Conservation (phyloP, 2,113 vertebrate species). For the Leptocoma aspasia region DNA sequence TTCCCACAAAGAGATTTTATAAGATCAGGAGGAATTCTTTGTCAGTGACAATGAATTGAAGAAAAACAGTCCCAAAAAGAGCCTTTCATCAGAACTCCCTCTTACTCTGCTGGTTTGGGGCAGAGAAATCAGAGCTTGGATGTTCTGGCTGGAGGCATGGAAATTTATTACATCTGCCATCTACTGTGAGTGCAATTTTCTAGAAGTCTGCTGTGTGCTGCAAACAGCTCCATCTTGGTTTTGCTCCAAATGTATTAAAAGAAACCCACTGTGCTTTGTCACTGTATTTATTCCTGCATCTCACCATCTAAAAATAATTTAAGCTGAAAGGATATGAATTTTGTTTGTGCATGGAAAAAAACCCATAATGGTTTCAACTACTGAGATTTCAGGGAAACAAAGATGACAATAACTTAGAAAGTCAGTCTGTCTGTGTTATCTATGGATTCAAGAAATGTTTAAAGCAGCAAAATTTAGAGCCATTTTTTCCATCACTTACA, state of each 20-base stretch:
- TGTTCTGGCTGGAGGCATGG: background rate
- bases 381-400: background rate
- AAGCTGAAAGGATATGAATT: conserved; percentile 42
- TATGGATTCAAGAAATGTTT: background rate
- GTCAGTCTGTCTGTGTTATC: background rate
- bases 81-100: background rate
- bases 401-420: conserved; percentile 30
- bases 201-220: conserved; percentile 21
- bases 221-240: conserved; percentile 50
- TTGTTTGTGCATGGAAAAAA: background rate
- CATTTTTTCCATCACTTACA: background rate
- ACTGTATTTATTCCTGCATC: conserved; percentile 7
- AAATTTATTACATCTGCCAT: conserved; percentile 40
- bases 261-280: conserved; percentile 50
- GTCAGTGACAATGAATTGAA: background rate
- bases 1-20: background rate
- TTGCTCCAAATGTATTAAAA: conserved; percentile 19
- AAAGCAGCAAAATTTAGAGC: conserved; percentile 21
- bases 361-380: background rate
- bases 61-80: background rate
- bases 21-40: background rate
- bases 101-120: background rate
- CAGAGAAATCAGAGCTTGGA: background rate
- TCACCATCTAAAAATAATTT: conserved; percentile 36
- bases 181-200: conserved; percentile 38